Conservation (phyloP, 2,888 invertebrate genomes). For the Rutpela maculata region DNA sequence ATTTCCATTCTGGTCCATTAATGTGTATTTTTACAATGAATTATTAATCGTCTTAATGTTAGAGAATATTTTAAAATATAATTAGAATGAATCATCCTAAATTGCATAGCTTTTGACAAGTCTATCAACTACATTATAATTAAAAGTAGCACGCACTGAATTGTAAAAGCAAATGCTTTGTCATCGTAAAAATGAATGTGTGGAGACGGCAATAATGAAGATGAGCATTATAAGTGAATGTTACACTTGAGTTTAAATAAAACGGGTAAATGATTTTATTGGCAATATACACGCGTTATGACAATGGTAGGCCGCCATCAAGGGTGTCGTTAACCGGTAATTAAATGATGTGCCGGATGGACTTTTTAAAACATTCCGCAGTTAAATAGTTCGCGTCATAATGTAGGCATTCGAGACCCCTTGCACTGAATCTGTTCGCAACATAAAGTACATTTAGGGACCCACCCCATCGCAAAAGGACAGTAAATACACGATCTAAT, state of each 20-base stretch:
- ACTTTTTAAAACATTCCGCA: slow-evolving; percentile 67
- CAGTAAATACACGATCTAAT: slow-evolving; percentile 66
- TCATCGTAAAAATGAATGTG: slow-evolving; percentile 46
- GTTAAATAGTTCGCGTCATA: slow-evolving; percentile 63
- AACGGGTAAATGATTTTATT: slow-evolving; percentile 71
- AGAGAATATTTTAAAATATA: not conserved
- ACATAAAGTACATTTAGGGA: slow-evolving; percentile 63
- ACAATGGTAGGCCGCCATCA: slow-evolving; percentile 66
- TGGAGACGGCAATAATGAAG: slow-evolving; percentile 61
- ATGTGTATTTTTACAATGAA: not conserved
- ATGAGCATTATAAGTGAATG: slow-evolving; percentile 58
- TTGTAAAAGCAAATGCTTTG: slow-evolving; percentile 42
- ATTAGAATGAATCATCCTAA: slow-evolving; percentile 12
- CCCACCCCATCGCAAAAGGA: slow-evolving; percentile 57
- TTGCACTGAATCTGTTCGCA: slow-evolving; percentile 52
- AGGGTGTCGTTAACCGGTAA: slow-evolving; percentile 73
- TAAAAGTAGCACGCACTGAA: slow-evolving; percentile 43
- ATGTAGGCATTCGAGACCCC: slow-evolving; percentile 53
- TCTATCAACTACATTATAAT: slow-evolving; percentile 33
- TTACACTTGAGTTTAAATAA: slow-evolving; percentile 65
- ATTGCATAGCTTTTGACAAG: slow-evolving; percentile 10
- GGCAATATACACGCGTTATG: slow-evolving; percentile 68
- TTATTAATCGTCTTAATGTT: not conserved
- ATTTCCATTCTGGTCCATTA: no score
- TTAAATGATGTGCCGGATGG: slow-evolving; percentile 71